Conservation (phyloP, 2,797 vertebrate genomes). For the Sciurus vulgaris region DNA sequence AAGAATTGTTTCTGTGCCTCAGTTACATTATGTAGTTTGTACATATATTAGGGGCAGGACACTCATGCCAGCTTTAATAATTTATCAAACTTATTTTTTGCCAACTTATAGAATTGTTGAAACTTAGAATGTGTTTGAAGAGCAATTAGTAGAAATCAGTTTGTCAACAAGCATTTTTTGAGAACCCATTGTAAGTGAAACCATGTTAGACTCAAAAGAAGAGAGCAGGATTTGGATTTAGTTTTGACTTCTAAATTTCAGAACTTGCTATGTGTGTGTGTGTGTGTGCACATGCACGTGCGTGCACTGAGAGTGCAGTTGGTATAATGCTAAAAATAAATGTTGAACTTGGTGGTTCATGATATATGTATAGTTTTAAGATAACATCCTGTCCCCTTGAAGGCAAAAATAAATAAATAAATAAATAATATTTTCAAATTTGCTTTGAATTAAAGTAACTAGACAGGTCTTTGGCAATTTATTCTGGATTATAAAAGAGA, state of each 20-base stretch:
- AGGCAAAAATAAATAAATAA: conserved; percentile 15
- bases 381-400: background rate
- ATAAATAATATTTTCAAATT: conserved; percentile 19
- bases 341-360: conserved; percentile 11
- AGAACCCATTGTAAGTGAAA: conserved; percentile 59
- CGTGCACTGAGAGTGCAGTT: background rate
- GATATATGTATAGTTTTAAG: background rate
- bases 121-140: conserved; percentile 68
- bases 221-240: conserved; percentile 51
- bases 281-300: background rate
- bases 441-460: conserved; percentile 25
- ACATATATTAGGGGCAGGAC: background rate
- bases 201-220: conserved; percentile 68
- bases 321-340: conserved; percentile 61
- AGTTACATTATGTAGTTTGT: conserved; percentile 39
- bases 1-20: conserved; percentile 48
- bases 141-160: conserved; percentile 73
- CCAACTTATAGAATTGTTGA: conserved; percentile 66
- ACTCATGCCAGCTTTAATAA: conserved; percentile 58
- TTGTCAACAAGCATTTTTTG: conserved; percentile 63
- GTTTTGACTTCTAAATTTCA: conserved; percentile 65
- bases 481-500: background rate
- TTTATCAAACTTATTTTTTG: conserved; percentile 65
- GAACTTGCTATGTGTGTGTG: background rate
- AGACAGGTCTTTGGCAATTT: background rate